Percentiles rank a stretch among this genome's conserved stretches.
These are phyloP conservation scores for Metridium senile DNA, from an alignment of 92 coral and sea anemone genomes.

Conservation along the genomic window DNA sequence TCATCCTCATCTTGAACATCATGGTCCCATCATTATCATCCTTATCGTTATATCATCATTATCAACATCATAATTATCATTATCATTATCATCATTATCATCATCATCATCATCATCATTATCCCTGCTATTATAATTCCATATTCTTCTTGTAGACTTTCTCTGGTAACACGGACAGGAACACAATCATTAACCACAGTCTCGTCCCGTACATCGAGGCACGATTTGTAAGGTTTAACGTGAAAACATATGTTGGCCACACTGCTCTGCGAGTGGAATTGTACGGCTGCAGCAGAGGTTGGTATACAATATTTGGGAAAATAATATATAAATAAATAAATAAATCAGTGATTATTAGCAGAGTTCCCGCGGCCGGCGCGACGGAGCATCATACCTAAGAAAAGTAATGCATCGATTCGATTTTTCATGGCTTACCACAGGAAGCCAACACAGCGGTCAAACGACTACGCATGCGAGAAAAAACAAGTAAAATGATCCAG, in stretches of 20 bases:
- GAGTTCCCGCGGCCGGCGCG: too few relatives aligned
- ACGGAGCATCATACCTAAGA: too few relatives aligned
- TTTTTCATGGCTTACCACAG: too few relatives aligned
- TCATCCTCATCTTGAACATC: background rate
- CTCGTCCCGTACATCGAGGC: slow-evolving; percentile 37
- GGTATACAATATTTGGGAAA: too few relatives aligned
- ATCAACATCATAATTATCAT: background rate
- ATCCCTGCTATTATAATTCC: background rate
- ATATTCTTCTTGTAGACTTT: background rate
- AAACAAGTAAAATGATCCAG: too few relatives aligned
- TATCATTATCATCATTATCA: background rate
- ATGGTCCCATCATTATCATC: background rate
- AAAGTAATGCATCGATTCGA: too few relatives aligned
- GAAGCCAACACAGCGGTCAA: too few relatives aligned
- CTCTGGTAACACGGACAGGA: slow-evolving; percentile 25
- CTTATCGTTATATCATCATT: background rate
- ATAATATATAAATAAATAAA: too few relatives aligned
- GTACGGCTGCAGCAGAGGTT: slow-evolving; percentile 39
- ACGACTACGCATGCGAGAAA: too few relatives aligned
- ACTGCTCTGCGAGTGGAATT: slow-evolving; percentile 38
- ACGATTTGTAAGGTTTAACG: slow-evolving; percentile 27
- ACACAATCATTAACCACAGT: slow-evolving; percentile 29
- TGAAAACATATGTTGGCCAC: background rate
- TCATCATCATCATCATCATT: background rate
- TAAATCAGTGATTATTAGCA: too few relatives aligned